Percentiles rank a stretch among this genome's conserved stretches.
These are phyloP conservation scores for Tetramorium bicarinatum DNA, from an alignment of 2,888 invertebrate species.

Conservation along the genomic window DNA sequence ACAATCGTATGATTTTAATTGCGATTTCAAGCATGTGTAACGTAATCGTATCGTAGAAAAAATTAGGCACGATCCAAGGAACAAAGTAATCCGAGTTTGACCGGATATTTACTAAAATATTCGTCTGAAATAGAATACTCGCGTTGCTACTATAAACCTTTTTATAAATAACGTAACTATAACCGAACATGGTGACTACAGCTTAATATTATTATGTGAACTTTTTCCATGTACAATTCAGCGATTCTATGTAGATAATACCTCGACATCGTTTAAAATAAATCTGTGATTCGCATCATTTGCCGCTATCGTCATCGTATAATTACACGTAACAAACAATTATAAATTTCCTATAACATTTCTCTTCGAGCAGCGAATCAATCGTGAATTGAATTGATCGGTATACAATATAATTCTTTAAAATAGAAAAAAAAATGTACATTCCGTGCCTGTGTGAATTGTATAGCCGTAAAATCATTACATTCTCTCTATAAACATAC, in stretches of 20 bases:
- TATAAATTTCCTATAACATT: slow-evolving; percentile 15
- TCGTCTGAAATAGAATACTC: slow-evolving; percentile 62
- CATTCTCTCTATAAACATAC: slow-evolving; percentile 40
- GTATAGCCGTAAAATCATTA: slow-evolving; percentile 37
- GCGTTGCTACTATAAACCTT: slow-evolving; percentile 48
- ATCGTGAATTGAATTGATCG: slow-evolving; percentile 13
- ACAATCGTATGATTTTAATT: background rate
- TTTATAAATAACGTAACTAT: slow-evolving; percentile 54
- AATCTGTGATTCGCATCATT: slow-evolving; percentile 9
- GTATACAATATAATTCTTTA: background rate
- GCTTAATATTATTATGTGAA: slow-evolving; percentile 44
- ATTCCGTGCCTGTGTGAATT: slow-evolving; percentile 30
- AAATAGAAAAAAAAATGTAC: slow-evolving; percentile 45
- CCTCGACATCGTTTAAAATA: slow-evolving; percentile 35
- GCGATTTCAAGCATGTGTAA: background rate
- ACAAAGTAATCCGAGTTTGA: slow-evolving; percentile 48
- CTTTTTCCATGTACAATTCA: slow-evolving; percentile 38
- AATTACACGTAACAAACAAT: slow-evolving; percentile 33
- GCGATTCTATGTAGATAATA: slow-evolving; percentile 28
- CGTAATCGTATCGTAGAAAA: background rate
- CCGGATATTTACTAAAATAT: slow-evolving; percentile 67
- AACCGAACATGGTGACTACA: slow-evolving; percentile 62
- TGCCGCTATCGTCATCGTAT: slow-evolving; percentile 14
- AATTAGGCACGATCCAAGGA: background rate
- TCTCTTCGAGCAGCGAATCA: background rate